Percentiles rank a stretch among this genome's conserved stretches.
Evolutionary conservation across 2,113 vertebrate genomes (phyloP).

Genomic region (Pangasianodon gigas): DNA sequence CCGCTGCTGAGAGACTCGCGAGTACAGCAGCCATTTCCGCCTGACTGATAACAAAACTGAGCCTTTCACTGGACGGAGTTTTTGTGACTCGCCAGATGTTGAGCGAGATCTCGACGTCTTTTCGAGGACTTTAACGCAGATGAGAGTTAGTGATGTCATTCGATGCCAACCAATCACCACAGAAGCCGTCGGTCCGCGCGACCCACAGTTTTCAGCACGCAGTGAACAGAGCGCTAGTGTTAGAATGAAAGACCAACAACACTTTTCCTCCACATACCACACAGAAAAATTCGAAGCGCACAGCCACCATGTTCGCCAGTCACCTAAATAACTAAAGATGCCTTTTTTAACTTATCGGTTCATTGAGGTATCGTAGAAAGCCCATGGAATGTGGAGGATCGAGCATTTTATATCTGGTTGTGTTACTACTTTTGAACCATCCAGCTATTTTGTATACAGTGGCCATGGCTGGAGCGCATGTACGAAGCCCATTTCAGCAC

Average conservation of each 20-base stretch:
- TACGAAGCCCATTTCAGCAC: not conserved
- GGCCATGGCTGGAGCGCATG: not conserved
- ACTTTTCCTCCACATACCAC: not conserved
- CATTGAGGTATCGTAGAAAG: not conserved
- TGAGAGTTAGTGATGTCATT: not conserved
- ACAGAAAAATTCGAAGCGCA: not conserved
- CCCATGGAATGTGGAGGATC: not conserved
- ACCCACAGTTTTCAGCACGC: not conserved
- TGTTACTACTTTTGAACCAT: not conserved
- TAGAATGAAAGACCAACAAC: not conserved
- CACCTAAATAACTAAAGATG: not conserved
- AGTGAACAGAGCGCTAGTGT: not conserved
- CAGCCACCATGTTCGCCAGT: not conserved
- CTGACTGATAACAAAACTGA: not conserved
- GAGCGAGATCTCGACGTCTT: not conserved
- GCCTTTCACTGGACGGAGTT: not conserved
- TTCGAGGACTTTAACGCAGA: not conserved
- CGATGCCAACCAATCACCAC: constrained; percentile 1
- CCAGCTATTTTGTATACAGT: not conserved
- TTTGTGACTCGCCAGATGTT: not conserved
- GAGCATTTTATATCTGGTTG: not conserved
- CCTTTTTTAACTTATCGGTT: not conserved
- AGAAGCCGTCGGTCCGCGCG: not conserved
- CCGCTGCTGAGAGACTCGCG: not conserved
- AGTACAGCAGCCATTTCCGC: not conserved